Conservation (phyloP, 2,797 vertebrate genomes). For the Lerista edwardsae region DNA sequence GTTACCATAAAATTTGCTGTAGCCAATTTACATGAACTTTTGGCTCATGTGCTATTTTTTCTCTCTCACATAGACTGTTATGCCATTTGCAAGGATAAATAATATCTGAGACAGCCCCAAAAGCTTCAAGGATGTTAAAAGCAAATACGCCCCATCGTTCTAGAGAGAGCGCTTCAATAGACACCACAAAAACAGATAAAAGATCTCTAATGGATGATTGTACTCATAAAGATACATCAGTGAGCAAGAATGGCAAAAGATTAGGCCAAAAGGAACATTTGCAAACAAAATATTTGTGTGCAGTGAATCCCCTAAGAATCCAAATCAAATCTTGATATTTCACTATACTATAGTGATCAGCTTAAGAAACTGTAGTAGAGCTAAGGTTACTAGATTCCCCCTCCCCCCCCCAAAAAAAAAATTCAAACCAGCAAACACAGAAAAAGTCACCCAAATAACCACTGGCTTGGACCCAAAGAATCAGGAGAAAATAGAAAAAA, state of each 20-base stretch:
- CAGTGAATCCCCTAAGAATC: background rate
- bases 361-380: background rate
- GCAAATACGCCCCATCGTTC: background rate
- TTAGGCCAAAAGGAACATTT: background rate
- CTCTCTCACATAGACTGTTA: background rate
- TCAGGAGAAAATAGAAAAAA: too few relatives aligned
- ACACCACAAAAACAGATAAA: background rate
- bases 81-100: background rate
- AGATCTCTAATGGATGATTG: slow-evolving; percentile 2
- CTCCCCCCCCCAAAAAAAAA: too few relatives aligned
- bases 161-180: background rate
- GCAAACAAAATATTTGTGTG: background rate
- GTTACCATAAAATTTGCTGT: background rate
- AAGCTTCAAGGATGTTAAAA: slow-evolving; percentile 15
- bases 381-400: too few relatives aligned
- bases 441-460: background rate
- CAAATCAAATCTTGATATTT: background rate
- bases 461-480: background rate
- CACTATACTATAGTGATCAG: background rate
- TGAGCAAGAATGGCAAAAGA: background rate
- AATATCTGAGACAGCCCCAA: background rate
- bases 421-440: background rate
- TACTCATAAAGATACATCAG: too few relatives aligned
- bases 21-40: background rate
- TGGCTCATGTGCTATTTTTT: background rate